These are phyloP conservation scores for Ornithoptera priamus DNA, from an alignment of 2,888 invertebrate species.

Conservation along the genomic window DNA sequence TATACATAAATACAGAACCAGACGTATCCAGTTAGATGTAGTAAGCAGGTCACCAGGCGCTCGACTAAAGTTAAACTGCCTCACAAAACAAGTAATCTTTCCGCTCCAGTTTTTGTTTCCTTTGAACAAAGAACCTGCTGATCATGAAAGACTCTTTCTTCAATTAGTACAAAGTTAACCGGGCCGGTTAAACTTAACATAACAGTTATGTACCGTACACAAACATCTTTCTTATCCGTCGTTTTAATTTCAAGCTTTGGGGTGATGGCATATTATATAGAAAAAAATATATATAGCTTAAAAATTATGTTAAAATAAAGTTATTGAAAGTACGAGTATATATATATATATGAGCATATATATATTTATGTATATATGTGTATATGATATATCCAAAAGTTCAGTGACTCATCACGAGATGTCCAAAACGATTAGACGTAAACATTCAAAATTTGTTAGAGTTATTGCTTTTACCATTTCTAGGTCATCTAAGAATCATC, in stretches of 20 bases:
- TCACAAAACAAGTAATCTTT: neutral
- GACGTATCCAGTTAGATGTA: neutral
- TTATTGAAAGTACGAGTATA: too few species aligned
- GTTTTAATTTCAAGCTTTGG: neutral
- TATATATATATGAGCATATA: neutral
- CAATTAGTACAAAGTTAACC: neutral
- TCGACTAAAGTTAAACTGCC: neutral
- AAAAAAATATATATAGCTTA: too few species aligned
- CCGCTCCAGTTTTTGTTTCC: neutral
- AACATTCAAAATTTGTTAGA: neutral
- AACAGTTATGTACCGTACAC: neutral
- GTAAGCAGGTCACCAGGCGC: neutral
- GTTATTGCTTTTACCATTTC: too few species aligned
- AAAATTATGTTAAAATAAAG: too few species aligned
- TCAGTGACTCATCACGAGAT: too few species aligned
- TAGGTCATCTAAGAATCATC: too few species aligned
- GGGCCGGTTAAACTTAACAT: neutral
- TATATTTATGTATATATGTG: neutral
- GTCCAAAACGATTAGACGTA: too few species aligned
- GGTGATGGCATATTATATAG: neutral
- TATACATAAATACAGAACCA: neutral
- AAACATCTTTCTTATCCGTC: neutral
- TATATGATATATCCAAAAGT: too few species aligned
- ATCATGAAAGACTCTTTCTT: neutral
- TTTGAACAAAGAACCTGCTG: constrained; percentile 1